These are phyloP conservation scores for Sylvia borin DNA, from an alignment of 2,797 vertebrate species.

Conservation along the genomic window DNA sequence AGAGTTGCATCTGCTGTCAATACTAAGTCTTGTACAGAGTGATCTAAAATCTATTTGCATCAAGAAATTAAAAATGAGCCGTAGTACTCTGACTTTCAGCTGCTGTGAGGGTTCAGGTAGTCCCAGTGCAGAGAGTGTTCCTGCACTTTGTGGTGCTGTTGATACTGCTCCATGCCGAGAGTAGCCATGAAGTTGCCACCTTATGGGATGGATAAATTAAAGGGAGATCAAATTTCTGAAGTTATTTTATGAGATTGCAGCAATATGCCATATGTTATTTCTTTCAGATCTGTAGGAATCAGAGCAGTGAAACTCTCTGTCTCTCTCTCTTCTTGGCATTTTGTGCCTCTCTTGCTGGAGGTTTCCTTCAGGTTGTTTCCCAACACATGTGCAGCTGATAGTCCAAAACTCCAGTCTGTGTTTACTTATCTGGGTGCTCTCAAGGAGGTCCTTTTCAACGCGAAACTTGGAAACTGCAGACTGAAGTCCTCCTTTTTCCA, in stretches of 20 bases:
- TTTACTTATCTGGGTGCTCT: neutral
- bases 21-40: neutral
- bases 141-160: neutral
- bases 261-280: neutral
- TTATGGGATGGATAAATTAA: neutral
- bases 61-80: neutral
- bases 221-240: neutral
- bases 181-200: neutral
- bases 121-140: neutral
- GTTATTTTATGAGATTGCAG: neutral
- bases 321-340: neutral
- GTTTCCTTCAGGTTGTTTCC: neutral
- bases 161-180: neutral
- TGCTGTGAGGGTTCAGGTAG: neutral
- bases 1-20: neutral
- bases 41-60: neutral
- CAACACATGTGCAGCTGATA: neutral
- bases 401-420: neutral
- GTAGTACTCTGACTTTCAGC: neutral
- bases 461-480: neutral
- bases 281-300: neutral
- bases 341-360: neutral
- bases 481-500: neutral
- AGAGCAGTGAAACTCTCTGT: fast-evolving
- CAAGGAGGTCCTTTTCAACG: neutral